Conservation (phyloP, 2,113 vertebrate genomes). For the Seriola rivoliana region DNA sequence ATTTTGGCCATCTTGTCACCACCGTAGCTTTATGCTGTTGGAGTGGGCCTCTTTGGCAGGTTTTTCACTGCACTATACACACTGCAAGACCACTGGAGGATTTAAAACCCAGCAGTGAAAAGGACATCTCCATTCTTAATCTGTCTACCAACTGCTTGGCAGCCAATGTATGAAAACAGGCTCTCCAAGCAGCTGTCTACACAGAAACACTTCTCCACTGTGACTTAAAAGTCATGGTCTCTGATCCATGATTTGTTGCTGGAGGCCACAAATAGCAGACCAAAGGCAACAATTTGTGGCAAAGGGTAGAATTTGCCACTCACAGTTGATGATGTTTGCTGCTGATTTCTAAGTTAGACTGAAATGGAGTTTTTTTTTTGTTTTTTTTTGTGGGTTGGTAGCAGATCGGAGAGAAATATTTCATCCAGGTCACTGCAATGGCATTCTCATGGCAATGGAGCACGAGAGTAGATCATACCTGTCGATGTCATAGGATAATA, state of each 20-base stretch:
- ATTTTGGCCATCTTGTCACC: constrained; percentile 32
- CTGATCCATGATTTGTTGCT: constrained; percentile 23
- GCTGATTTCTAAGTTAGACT: constrained; percentile 24
- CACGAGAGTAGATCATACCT: background rate
- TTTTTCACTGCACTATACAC: background rate
- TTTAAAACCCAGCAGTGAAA: constrained; percentile 48
- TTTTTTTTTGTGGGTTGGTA: background rate
- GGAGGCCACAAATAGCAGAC: constrained; percentile 33
- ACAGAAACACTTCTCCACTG: constrained; percentile 4
- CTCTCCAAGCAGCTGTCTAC: constrained; percentile 41
- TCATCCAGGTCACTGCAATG: background rate
- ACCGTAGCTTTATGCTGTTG: constrained; percentile 1
- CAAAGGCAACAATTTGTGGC: constrained; percentile 24
- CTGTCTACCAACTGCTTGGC: constrained; percentile 49
- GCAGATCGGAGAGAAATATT: background rate
- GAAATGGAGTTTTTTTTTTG: background rate
- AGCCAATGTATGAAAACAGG: constrained; percentile 41
- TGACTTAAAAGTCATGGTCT: constrained; percentile 38
- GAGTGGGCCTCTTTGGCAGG: constrained; percentile 15
- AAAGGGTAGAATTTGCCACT: constrained; percentile 6
- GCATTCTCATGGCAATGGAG: background rate
- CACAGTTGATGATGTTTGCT: constrained; percentile 16
- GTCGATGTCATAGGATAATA: background rate
- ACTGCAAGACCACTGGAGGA: constrained; percentile 40
- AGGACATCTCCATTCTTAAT: constrained; percentile 60